phyloP scores from a whole-genome alignment of 2,113 vertebrate genomes.

The Lampris incognitus region DNA sequence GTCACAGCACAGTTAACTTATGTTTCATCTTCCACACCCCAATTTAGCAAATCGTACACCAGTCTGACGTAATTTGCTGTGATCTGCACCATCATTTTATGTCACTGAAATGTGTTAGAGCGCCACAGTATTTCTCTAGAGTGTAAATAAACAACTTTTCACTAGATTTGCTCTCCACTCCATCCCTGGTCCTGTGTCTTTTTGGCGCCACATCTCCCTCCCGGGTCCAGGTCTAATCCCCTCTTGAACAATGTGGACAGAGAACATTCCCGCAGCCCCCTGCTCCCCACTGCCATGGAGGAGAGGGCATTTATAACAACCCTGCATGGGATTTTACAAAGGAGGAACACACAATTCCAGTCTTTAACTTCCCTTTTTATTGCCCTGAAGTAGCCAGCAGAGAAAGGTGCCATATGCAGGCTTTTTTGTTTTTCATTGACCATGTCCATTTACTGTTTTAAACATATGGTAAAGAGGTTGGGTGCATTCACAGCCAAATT shows the following conservation, averaged over 20 bases:
- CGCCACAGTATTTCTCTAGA: no score
- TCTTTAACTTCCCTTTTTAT: conserved; percentile 60
- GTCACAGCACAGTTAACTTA: no score
- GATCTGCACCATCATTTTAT: no score
- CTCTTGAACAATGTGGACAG: conserved; percentile 24
- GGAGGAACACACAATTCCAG: conserved; percentile 55
- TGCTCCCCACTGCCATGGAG: conserved; percentile 49
- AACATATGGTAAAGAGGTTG: conserved; percentile 41
- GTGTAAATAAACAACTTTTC: no score
- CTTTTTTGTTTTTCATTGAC: conserved; percentile 37
- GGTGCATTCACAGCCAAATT: conserved; percentile 5
- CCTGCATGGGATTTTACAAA: conserved; percentile 59
- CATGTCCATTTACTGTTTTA: conserved; percentile 24
- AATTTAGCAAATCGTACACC: no score
- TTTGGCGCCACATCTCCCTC: conserved; percentile 19
- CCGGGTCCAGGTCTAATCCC: not conserved
- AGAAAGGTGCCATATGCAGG: conserved; percentile 47
- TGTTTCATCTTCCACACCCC: no score
- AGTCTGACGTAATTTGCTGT: no score
- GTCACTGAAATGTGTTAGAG: no score
- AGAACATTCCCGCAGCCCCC: conserved; percentile 60
- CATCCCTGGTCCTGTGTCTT: conserved; percentile 8
- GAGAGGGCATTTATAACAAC: conserved; percentile 48
- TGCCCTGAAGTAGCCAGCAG: conserved; percentile 44
- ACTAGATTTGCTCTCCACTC: not conserved